Conservation (phyloP, 2,113 vertebrate genomes). For the Rallus limicola region DNA sequence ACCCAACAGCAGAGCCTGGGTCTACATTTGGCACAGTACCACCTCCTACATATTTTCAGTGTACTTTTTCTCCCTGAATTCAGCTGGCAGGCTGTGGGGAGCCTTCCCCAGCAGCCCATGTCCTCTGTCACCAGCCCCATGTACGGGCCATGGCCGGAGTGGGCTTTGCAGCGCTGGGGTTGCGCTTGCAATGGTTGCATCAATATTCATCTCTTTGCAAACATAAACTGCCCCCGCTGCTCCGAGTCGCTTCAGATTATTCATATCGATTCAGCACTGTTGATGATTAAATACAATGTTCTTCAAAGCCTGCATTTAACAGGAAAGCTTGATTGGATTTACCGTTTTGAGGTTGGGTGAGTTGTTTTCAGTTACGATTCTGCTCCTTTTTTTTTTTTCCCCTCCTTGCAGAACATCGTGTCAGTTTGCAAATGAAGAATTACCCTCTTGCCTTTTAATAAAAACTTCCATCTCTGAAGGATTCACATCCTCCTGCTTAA, state of each 20-base stretch:
- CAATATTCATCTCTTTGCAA: background rate
- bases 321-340: slow-evolving; percentile 53
- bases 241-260: background rate
- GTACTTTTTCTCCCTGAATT: background rate
- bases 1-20: background rate
- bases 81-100: background rate
- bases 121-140: background rate
- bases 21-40: background rate
- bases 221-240: background rate
- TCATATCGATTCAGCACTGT: slow-evolving; percentile 31
- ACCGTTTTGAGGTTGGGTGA: background rate
- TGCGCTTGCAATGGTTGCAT: background rate
- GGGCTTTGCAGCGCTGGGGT: background rate
- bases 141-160: fast-evolving
- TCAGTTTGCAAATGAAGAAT: slow-evolving; percentile 13
- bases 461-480: background rate
- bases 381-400: background rate
- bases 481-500: background rate
- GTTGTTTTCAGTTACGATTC: background rate
- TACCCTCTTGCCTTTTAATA: background rate
- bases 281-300: slow-evolving; percentile 55
- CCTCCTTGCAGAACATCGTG: background rate
- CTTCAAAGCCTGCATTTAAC: slow-evolving; percentile 28
- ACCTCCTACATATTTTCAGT: background rate
- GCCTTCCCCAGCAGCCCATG: background rate